Evolutionary conservation across 2,888 invertebrate species (phyloP), one percentile per base, ranked within the genome.

Genomic region (Thelaira solivaga): DNA sequence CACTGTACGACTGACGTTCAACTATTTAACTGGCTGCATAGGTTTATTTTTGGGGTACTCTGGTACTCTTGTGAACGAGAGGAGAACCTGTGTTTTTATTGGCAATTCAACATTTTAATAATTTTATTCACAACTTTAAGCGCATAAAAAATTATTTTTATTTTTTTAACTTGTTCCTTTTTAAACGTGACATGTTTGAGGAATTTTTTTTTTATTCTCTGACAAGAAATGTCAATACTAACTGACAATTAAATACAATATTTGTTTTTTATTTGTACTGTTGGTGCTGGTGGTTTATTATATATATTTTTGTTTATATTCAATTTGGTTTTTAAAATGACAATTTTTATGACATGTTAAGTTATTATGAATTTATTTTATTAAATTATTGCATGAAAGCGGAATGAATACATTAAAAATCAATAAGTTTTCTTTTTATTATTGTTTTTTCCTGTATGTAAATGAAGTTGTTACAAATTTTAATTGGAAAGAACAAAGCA

Each of bases 181-280:
- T 47, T 55, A 74, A 55, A 74, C 78, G 78, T 78, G 78, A 78
- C 69, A 74, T 78, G 78, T 74, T 74, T 74, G 53, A 69, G 69
- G 71, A 61, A 31, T 74, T 72, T 29, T 29, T 39, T 55, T 47
- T 26, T n/a, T 26, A n/a, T 62, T 31, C 41, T 61, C 22, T 78
- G 69, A 57, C 57, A 51, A 76, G 67, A 61, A 53, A 68, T 62
- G 74, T 61, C 74, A 74, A 74, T 74, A 68, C 45, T 61, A 68
- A 67, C 43, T 47, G 67, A 61, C 74, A 74, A 74, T 67, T 55
- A 62, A 61, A 69, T 41, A 20, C 10, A 41, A 76, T 76, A 64
- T 65, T 55, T 65, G 45, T 51, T 73, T 73, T n/a, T n/a, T n/a
- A n/a, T n/a, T n/a, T n/a, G n/a, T n/a, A 57, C 53, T 51, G 16